Evolutionary conservation across 1,140 invertebrate genomes (phyloP).

Genomic region (Orius laevigatus): DNA sequence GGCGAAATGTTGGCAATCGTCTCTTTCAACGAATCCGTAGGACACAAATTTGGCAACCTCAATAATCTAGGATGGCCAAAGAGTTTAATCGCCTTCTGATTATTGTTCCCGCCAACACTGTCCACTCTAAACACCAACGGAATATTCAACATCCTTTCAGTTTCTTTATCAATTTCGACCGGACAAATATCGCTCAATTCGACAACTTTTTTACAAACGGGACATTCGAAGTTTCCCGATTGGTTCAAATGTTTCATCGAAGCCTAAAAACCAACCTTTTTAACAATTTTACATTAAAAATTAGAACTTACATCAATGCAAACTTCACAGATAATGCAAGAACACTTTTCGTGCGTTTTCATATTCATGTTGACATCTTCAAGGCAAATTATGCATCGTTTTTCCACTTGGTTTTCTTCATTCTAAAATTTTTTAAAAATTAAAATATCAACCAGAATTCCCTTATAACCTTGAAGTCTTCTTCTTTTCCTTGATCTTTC

Average conservation of each 20-base stretch:
- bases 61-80: conserved; percentile 42
- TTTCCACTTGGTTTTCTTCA: conserved; percentile 5
- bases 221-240: conserved; percentile 27
- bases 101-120: conserved; percentile 32
- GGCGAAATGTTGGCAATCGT: conserved; percentile 34
- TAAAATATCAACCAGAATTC: not conserved
- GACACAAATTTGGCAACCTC: conserved; percentile 38
- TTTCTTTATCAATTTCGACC: not conserved
- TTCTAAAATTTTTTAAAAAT: conserved; percentile 1
- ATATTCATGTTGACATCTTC: conserved; percentile 41
- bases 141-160: conserved; percentile 30
- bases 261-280: too few relatives aligned
- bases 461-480: conserved; percentile 8
- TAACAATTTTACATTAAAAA: not conserved
- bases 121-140: conserved; percentile 38
- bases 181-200: not conserved
- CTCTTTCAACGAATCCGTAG: conserved; percentile 33
- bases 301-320: conserved; percentile 39
- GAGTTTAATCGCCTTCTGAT: conserved; percentile 30
- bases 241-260: too few relatives aligned
- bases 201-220: conserved; percentile 33
- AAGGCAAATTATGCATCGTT: conserved; percentile 42
- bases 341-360: conserved; percentile 37
- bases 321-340: conserved; percentile 38
- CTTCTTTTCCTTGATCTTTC: conserved; percentile 5